Conservation (phyloP, 2,888 invertebrate species). For the Ctena decussata region DNA sequence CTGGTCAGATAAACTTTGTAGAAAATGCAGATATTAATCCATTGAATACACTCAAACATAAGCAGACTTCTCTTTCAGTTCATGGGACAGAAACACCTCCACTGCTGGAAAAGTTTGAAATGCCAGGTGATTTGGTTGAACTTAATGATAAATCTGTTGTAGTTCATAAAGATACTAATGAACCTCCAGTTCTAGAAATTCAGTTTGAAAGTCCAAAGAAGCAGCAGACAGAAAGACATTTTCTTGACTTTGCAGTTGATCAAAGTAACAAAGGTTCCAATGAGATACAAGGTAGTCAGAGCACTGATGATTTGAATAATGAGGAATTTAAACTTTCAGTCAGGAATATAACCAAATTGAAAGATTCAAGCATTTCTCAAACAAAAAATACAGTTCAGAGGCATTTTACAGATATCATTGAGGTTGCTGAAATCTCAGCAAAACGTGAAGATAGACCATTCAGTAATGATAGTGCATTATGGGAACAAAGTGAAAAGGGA, state of each 20-base stretch:
- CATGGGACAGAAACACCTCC: background rate
- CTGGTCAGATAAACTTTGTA: no score
- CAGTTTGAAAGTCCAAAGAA: constrained; percentile 25
- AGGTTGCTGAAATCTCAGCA: constrained; percentile 2
- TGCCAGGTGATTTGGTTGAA: no score
- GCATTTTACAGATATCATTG: constrained; percentile 55
- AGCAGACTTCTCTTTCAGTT: background rate
- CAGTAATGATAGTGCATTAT: background rate
- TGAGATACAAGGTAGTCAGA: background rate
- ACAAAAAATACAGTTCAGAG: constrained; percentile 15
- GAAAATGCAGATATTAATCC: no score
- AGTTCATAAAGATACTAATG: background rate
- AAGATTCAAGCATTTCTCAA: background rate
- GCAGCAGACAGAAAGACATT: constrained; percentile 60
- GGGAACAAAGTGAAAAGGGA: constrained; percentile 50
- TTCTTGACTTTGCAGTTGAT: constrained; percentile 55
- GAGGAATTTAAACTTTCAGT: background rate
- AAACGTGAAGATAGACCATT: background rate
- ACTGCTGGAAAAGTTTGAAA: background rate
- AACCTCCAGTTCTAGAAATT: background rate
- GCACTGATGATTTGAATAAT: background rate
- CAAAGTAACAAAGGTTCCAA: background rate
- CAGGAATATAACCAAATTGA: background rate
- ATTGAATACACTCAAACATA: no score
- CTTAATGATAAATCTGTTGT: background rate